A percentile compares a stretch with the other conserved stretches of the same genome.
Conservation (phyloP, 2,888 invertebrate genomes). For the Heteropelma amictum region DNA sequence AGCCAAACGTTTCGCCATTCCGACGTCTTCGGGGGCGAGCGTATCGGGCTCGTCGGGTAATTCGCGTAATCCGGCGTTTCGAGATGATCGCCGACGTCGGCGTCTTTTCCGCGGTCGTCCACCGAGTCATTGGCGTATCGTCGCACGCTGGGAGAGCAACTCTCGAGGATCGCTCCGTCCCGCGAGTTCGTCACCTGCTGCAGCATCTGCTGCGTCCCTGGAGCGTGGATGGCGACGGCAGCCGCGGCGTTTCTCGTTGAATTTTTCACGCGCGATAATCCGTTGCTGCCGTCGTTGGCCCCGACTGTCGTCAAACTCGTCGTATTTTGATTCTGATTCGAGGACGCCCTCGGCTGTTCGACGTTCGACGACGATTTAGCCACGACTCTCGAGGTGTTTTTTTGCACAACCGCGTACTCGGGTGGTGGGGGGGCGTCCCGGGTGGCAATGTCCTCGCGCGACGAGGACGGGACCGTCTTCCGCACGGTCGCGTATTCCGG, state of each 20-base stretch:
- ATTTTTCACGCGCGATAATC: slow-evolving; percentile 38
- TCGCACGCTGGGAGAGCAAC: background rate
- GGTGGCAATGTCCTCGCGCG: background rate
- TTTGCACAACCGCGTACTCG: slow-evolving; percentile 74
- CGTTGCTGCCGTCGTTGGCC: slow-evolving; percentile 48
- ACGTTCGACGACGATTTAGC: too few relatives aligned
- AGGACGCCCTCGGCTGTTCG: too few relatives aligned
- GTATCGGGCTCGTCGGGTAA: slow-evolving; percentile 64
- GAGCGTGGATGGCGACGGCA: too few relatives aligned
- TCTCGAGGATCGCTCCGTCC: slow-evolving; percentile 19
- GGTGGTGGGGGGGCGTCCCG: slow-evolving; percentile 55
- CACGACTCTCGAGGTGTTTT: too few relatives aligned
- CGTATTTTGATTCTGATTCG: too few relatives aligned
- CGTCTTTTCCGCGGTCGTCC: slow-evolving; percentile 57
- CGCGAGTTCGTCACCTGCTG: too few relatives aligned
- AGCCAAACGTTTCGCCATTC: slow-evolving; percentile 75
- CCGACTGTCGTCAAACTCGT: too few relatives aligned
- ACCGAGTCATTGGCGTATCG: slow-evolving; percentile 55
- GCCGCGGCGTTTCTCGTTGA: slow-evolving; percentile 63
- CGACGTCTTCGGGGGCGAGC: slow-evolving; percentile 71
- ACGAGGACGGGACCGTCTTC: slow-evolving; percentile 59
- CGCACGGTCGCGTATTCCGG: slow-evolving; percentile 75
- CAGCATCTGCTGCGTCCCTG: too few relatives aligned
- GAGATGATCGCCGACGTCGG: slow-evolving; percentile 62
- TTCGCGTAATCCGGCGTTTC: slow-evolving; percentile 66